phyloP scores from a whole-genome alignment of 2,888 invertebrate species.

The Napeogenes sylphis region DNA sequence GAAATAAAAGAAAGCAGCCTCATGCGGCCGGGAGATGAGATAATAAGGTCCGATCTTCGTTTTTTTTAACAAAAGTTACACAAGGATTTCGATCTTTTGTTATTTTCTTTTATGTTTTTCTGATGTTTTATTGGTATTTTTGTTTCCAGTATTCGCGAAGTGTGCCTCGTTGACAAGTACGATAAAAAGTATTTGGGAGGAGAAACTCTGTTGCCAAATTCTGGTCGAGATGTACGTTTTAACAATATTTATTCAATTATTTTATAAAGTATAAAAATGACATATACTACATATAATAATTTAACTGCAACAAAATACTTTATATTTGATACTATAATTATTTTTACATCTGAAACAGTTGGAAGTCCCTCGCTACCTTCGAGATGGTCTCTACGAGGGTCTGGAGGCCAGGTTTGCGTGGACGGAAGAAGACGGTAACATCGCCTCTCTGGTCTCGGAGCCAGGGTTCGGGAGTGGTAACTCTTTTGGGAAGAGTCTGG shows the following conservation, averaged over 20 bases:
- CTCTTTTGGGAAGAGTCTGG: constrained; percentile 60
- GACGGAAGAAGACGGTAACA: constrained; percentile 71
- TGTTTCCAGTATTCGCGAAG: constrained; percentile 65
- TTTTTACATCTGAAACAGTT: constrained; percentile 34
- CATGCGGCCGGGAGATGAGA: constrained; percentile 66
- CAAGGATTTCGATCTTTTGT: constrained; percentile 24
- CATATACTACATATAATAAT: not conserved
- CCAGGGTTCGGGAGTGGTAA: constrained; percentile 62
- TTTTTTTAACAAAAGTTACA: constrained; percentile 38
- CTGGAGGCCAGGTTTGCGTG: constrained; percentile 64
- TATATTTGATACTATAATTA: no score
- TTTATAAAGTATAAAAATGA: not conserved
- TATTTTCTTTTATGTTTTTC: constrained; percentile 35
- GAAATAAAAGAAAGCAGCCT: constrained; percentile 71
- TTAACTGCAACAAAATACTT: no score
- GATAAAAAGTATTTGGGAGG: constrained; percentile 58
- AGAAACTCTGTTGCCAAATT: constrained; percentile 51
- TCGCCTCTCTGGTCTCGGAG: constrained; percentile 65
- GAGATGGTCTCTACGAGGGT: constrained; percentile 61
- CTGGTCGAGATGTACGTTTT: constrained; percentile 55
- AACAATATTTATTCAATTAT: constrained; percentile 8
- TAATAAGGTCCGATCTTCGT: constrained; percentile 64
- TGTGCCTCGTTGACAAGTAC: constrained; percentile 66
- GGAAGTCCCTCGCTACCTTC: constrained; percentile 54
- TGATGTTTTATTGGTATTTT: constrained; percentile 28